Evolutionary conservation across 2,113 vertebrate species (phyloP).

Genomic region (Onychostoma macrolepis): DNA sequence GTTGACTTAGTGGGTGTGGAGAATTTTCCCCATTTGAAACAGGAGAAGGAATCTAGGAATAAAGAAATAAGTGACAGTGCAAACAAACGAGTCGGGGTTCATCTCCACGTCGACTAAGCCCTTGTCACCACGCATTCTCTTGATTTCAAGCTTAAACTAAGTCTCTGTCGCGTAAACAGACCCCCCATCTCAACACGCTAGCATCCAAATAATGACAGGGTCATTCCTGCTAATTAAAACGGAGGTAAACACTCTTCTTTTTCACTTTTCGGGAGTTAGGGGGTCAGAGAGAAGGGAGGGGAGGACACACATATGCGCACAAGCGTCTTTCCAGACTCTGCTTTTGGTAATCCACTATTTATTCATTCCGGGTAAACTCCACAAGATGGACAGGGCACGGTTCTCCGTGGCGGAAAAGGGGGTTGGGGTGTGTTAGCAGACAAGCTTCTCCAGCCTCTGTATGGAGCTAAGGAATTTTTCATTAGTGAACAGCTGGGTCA

Average conservation of each 20-base stretch:
- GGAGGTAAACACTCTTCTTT: constrained; percentile 92
- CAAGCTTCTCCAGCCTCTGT: constrained; percentile 87
- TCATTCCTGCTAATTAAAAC: constrained; percentile 98
- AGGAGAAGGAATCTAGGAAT: constrained; percentile 56
- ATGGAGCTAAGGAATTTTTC: constrained; percentile 96
- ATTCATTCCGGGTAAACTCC: constrained; percentile 92
- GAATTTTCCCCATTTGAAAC: constrained; percentile 25
- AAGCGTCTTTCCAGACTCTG: constrained; percentile 85
- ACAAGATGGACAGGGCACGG: constrained; percentile 83
- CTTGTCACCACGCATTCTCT: constrained; percentile 73
- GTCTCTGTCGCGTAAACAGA: constrained; percentile 92
- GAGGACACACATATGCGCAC: constrained; percentile 80
- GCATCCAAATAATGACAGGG: constrained; percentile 86
- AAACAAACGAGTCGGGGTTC: constrained; percentile 67
- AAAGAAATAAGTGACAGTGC: constrained; percentile 58
- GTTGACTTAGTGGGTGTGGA: constrained; percentile 15
- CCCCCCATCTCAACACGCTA: constrained; percentile 66
- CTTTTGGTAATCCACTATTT: constrained; percentile 92
- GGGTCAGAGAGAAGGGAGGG: constrained; percentile 52
- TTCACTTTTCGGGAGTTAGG: constrained; percentile 76
- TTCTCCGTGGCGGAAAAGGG: constrained; percentile 67
- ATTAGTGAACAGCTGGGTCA: constrained; percentile 99
- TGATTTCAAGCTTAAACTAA: constrained; percentile 83
- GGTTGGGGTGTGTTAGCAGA: constrained; percentile 49
- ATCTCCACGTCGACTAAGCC: constrained; percentile 71